These are phyloP conservation scores for Drosophila nigromelanica DNA, from an alignment of 1,140 invertebrate genomes.

Conservation along the genomic window DNA sequence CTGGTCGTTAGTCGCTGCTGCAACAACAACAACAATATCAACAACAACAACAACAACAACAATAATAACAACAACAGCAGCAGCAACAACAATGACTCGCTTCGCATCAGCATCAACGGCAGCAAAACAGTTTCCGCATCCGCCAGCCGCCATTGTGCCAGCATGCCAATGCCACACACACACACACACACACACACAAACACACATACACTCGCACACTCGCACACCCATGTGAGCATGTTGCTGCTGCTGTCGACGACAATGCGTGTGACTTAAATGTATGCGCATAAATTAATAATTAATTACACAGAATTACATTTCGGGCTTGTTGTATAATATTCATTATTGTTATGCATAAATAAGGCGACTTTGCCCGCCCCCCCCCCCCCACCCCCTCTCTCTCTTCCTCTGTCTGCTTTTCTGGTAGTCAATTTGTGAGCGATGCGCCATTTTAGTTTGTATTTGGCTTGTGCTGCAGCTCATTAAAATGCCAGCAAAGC, in stretches of 20 bases:
- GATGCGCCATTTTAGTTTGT: conserved; percentile 65
- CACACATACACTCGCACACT: conserved; percentile 7
- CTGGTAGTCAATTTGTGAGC: conserved; percentile 60
- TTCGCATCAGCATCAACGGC: conserved; percentile 75
- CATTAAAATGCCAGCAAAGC: conserved; percentile 70
- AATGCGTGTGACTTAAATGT: conserved; percentile 83
- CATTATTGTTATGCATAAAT: conserved; percentile 84
- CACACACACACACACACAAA: conserved; percentile 25
- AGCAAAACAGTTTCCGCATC: conserved; percentile 81
- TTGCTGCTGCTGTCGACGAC: conserved; percentile 67
- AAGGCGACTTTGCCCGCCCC: conserved; percentile 57
- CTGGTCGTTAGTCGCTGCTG: conserved; percentile 74
- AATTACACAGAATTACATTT: conserved; percentile 84
- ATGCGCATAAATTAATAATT: conserved; percentile 84
- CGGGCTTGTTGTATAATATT: conserved; percentile 84
- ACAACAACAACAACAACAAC: conserved; percentile 48
- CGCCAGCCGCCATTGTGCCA: conserved; percentile 79
- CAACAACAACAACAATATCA: conserved; percentile 43
- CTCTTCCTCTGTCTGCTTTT: no score
- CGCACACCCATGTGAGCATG: conserved; percentile 18
- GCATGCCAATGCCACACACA: conserved; percentile 74
- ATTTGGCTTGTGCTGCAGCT: conserved; percentile 64
- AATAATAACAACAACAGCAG: conserved; percentile 41
- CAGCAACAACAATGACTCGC: conserved; percentile 60
- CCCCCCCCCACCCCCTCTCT: no score